Percentiles rank a stretch among this genome's conserved stretches.
phyloP scores from a whole-genome alignment of 2,888 invertebrate species.

The Elgonia sp. region DNA sequence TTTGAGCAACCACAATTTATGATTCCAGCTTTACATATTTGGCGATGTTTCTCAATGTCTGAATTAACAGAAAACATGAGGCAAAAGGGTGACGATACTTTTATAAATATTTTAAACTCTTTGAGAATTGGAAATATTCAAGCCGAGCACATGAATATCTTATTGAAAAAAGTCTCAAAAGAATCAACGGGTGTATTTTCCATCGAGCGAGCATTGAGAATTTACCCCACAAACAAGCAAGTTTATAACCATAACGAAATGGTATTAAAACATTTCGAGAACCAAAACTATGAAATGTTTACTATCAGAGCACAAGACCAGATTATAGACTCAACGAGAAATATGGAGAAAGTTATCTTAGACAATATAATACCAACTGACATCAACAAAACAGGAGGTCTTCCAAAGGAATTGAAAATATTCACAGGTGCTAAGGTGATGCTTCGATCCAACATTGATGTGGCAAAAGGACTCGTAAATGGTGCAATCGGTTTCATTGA shows the following conservation, averaged over 20 bases:
- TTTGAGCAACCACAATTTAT: background rate
- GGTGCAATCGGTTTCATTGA: slow-evolving; percentile 26
- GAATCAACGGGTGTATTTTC: background rate
- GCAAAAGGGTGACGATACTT: background rate
- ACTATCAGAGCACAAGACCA: background rate
- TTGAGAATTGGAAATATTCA: background rate
- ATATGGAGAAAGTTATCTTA: background rate
- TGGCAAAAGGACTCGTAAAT: slow-evolving; percentile 25
- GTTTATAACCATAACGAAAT: background rate
- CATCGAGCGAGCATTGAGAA: background rate
- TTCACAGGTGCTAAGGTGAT: slow-evolving; percentile 11
- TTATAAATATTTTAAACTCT: background rate
- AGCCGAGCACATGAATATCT: background rate
- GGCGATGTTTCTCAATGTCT: background rate
- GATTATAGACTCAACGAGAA: background rate
- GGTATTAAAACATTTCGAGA: background rate
- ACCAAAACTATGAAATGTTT: background rate
- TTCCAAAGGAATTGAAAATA: slow-evolving; percentile 3
- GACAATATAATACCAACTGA: background rate
- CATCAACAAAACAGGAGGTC: slow-evolving; percentile 9
- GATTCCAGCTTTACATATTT: background rate
- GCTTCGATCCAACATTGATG: slow-evolving; percentile 33
- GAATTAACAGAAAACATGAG: background rate
- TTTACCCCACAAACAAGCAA: background rate
- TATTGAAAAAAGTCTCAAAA: background rate